Evolutionary conservation across 2,113 vertebrate species (phyloP).

Genomic region (Antennarius striatus): DNA sequence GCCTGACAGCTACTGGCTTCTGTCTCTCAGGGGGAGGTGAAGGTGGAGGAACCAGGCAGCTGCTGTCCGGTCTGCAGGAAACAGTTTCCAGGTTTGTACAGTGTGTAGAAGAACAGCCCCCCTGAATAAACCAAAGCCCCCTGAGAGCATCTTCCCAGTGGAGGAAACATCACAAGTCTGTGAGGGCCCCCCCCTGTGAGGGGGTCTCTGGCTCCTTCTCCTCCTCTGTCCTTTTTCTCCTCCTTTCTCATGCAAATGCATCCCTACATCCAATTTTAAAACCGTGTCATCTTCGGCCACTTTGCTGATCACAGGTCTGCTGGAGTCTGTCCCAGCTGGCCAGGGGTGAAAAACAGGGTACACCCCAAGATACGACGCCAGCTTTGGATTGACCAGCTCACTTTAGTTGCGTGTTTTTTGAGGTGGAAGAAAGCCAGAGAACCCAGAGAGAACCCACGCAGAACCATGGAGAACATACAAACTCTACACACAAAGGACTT

Average conservation of each 20-base stretch:
- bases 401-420: no score
- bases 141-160: neutral
- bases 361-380: no score
- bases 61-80: conserved; percentile 87
- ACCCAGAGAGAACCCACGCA: no score
- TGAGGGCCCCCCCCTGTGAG: no score
- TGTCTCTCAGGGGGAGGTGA: conserved; percentile 79
- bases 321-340: no score
- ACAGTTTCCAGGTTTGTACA: conserved; percentile 73
- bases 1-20: neutral
- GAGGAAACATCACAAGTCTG: conserved; percentile 49
- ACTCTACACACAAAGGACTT: no score
- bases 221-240: conserved; percentile 16
- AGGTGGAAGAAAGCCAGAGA: no score
- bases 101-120: neutral
- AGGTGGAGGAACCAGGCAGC: conserved; percentile 80
- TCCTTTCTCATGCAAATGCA: conserved; percentile 18
- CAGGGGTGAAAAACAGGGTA: no score
- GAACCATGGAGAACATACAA: no score
- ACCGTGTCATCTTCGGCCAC: neutral
- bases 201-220: conserved; percentile 17
- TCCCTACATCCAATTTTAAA: neutral
- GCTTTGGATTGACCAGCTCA: no score
- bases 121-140: no score
- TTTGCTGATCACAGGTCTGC: no score